These are phyloP conservation scores for Drosophila littoralis DNA, from an alignment of 1,140 invertebrate species.

Conservation along the genomic window DNA sequence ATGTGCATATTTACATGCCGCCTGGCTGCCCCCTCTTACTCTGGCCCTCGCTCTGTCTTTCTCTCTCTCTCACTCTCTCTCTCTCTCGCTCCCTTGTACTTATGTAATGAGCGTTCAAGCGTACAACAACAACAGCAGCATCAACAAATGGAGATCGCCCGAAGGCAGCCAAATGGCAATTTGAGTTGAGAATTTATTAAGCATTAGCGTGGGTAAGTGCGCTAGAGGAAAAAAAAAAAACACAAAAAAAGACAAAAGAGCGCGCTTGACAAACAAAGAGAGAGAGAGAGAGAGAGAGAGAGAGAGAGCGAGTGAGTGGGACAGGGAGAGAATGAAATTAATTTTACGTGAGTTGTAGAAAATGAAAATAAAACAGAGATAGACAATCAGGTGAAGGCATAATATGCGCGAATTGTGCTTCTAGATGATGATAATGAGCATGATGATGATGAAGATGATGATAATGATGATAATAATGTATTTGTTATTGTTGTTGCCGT, in stretches of 20 bases:
- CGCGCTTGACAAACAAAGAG: not conserved
- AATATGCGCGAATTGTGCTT: constrained; percentile 4
- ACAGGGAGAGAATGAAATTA: constrained; percentile 41
- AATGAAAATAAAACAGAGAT: constrained; percentile 13
- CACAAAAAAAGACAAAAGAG: constrained; percentile 4
- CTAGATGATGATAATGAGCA: constrained; percentile 3
- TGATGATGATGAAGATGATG: constrained; percentile 5
- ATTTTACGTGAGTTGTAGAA: constrained; percentile 36
- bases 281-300: not conserved
- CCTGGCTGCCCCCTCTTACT: not conserved
- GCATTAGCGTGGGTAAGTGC: constrained; percentile 78
- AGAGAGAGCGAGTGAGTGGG: constrained; percentile 3
- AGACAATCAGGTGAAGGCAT: constrained; percentile 10
- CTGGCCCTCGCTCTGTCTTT: not conserved
- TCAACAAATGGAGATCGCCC: constrained; percentile 36
- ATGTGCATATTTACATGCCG: constrained; percentile 34
- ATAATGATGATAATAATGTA: constrained; percentile 33
- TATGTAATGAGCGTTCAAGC: constrained; percentile 70
- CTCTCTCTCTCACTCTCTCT: not conserved
- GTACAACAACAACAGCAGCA: constrained; percentile 4
- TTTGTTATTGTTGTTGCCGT: constrained; percentile 30
- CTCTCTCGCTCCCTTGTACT: constrained; percentile 15
- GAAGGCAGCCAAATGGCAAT: constrained; percentile 46
- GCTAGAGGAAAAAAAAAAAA: constrained; percentile 26
- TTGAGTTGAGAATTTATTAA: constrained; percentile 69